Conservation (phyloP, 1,140 invertebrate species). For the Pogonus chalceus region DNA sequence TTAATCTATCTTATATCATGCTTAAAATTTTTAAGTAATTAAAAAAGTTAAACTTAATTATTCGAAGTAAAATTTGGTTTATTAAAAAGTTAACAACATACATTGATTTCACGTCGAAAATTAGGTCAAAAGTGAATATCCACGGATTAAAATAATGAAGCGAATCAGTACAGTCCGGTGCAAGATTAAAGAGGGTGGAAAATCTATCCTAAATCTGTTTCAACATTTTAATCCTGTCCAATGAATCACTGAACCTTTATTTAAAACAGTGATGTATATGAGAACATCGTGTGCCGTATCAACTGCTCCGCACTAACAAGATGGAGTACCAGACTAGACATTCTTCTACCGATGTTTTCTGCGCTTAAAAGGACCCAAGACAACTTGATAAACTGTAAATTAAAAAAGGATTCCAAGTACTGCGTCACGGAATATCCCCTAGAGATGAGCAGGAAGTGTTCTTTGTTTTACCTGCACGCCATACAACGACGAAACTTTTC, state of each 20-base stretch:
- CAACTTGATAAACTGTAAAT: constrained; percentile 6
- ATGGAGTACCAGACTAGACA: not conserved
- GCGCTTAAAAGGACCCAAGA: not conserved
- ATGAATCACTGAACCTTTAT: constrained; percentile 3
- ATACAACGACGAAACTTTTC: not conserved
- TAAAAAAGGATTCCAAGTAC: too few relatives aligned
- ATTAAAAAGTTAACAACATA: too few relatives aligned
- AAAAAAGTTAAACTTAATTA: too few relatives aligned
- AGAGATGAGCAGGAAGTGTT: too few relatives aligned
- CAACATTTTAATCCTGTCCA: not conserved
- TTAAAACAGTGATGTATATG: constrained; percentile 5
- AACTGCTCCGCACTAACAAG: not conserved
- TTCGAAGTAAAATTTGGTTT: too few relatives aligned
- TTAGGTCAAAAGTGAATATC: not conserved
- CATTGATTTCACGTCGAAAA: too few relatives aligned
- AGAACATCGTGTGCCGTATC: not conserved
- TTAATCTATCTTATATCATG: too few relatives aligned
- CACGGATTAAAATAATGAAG: not conserved
- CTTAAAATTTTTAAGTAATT: too few relatives aligned
- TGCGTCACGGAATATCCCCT: too few relatives aligned
- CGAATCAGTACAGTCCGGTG: not conserved
- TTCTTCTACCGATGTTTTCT: not conserved
- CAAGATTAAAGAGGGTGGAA: not conserved
- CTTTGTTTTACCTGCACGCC: too few relatives aligned
- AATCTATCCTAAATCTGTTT: constrained; percentile 6